Conservation (phyloP, 2,113 vertebrate species). For the Thunnus maccoyii region DNA sequence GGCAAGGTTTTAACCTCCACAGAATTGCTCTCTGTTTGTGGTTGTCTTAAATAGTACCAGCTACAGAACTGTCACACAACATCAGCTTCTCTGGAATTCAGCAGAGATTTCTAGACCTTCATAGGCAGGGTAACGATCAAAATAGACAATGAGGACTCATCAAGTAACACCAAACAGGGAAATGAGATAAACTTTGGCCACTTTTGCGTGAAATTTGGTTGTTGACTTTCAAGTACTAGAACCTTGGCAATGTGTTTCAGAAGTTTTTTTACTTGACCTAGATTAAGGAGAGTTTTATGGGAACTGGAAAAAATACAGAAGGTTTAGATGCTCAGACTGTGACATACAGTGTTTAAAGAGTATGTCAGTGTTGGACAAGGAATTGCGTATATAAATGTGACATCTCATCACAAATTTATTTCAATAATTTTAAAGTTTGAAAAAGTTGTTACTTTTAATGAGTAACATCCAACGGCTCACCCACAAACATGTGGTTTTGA, state of each 20-base stretch:
- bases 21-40: conserved; percentile 67
- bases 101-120: conserved; percentile 51
- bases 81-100: conserved; percentile 66
- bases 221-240: conserved; percentile 47
- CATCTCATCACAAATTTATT: conserved; percentile 62
- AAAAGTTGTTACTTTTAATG: conserved; percentile 68
- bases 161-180: conserved; percentile 46
- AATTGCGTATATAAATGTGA: conserved; percentile 42
- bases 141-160: conserved; percentile 61
- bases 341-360: conserved; percentile 44
- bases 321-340: conserved; percentile 36
- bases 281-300: conserved; percentile 48
- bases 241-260: conserved; percentile 28
- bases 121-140: conserved; percentile 50
- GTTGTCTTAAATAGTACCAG: conserved; percentile 81
- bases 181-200: conserved; percentile 56
- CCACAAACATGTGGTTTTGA: conserved; percentile 72
- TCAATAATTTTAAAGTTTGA: conserved; percentile 52
- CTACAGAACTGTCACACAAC: conserved; percentile 76
- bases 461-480: conserved; percentile 60
- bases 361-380: conserved; percentile 22
- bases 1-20: conserved; percentile 72
- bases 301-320: conserved; percentile 47
- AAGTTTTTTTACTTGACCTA: conserved; percentile 25
- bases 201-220: conserved; percentile 57